phyloP scores from a whole-genome alignment of 2,113 vertebrate genomes.

The Archilochus colubris region DNA sequence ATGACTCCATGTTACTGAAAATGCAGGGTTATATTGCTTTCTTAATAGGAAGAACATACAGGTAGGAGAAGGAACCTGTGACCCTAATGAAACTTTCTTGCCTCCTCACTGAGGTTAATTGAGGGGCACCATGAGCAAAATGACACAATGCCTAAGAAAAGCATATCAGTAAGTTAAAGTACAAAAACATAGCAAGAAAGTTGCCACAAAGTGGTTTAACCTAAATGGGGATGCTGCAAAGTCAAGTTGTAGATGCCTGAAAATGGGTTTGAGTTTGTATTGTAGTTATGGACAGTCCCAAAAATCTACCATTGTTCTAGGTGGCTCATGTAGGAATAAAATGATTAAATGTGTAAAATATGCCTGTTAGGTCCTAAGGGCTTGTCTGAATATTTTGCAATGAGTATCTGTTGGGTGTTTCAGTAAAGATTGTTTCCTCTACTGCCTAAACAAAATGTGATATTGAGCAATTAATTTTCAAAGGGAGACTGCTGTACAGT shows the following conservation, averaged over 20 bases:
- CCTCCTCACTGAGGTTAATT: neutral
- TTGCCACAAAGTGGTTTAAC: neutral
- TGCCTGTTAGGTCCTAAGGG: neutral
- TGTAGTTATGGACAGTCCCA: neutral
- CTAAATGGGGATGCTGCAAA: neutral
- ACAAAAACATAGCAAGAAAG: neutral
- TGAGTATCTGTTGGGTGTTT: neutral
- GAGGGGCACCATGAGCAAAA: neutral
- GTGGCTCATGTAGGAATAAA: neutral
- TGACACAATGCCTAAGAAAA: neutral
- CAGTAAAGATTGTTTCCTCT: neutral
- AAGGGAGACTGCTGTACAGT: neutral
- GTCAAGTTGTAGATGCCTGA: neutral
- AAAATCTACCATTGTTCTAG: neutral
- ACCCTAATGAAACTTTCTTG: neutral
- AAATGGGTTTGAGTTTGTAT: neutral
- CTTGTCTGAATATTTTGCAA: neutral
- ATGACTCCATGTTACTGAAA: neutral
- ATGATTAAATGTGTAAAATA: neutral
- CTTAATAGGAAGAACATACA: neutral
- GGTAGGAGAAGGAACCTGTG: neutral
- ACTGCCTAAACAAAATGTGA: neutral
- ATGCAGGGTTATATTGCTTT: fast-evolving
- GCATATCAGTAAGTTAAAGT: neutral
- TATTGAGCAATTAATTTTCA: slow-evolving; percentile 18